Base-by-base conservation (phyloP, 2,113 vertebrate species). In the Takifugu flavidus region DNA sequence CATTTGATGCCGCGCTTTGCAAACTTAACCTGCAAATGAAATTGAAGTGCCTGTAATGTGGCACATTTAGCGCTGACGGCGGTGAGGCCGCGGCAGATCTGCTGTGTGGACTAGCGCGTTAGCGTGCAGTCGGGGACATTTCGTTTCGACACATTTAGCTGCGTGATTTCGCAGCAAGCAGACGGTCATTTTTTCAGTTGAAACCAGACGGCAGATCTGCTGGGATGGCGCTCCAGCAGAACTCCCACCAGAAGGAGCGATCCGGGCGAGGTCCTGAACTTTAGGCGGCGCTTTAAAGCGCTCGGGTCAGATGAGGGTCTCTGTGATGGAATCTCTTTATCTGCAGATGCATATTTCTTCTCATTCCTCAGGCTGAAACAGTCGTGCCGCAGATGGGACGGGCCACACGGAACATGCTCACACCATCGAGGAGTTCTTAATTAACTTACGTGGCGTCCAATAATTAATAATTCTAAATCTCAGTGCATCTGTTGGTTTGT, bases 41-140 rank as follows among this genome's bases (percentile, higher is more conserved):
- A 10, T 39, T 34, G 5, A 71, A 74, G 77, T n/a, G 44, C 52
- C 55, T 61, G 4, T 66, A 61, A 67, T 70, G 65, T 78, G 81
- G 79, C 75, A 79, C 54, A 78, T 81, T 82, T 78, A 81, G 58
- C 57, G 63, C 34, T 39, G 11, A 39, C 2, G 34, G 34, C 11
- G 7, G 63, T 62, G 68, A 39, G 68, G 62, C 56, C 69, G 65
- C 44, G 25, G 59, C 82, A 74, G 74, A 74, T 64, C 42, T 63
- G 14, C 20, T 53, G 57, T 11, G 49, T 61, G 59, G 51, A 15
- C 11, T 20, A 3, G 58, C 31, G 29, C 62, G 29, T 43, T 6
- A 4, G 20, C 25, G 53, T 74, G 14, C 28, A 55, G 45, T 43
- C 44, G n/a, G 47, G 20, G 50, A 31, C 53, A 58, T 72, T 49